These are phyloP conservation scores for Thecophora atra DNA, from an alignment of 2,888 invertebrate species.

Conservation along the genomic window DNA sequence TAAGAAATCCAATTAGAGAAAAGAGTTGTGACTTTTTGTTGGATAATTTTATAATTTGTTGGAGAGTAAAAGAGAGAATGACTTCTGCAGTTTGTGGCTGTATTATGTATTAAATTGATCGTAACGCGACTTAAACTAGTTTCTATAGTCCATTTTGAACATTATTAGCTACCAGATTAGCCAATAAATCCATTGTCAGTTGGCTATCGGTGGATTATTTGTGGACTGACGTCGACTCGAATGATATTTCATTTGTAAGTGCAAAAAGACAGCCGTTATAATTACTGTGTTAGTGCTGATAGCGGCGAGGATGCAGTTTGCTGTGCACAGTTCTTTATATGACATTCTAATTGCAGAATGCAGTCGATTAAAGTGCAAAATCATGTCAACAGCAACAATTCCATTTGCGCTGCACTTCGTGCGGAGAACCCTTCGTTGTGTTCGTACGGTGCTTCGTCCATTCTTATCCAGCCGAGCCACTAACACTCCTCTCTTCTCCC, in stretches of 20 bases:
- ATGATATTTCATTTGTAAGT: neutral
- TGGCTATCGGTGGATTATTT: neutral
- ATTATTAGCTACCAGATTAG: neutral
- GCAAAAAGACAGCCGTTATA: neutral
- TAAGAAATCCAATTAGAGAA: too few species aligned
- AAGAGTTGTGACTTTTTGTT: too few species aligned
- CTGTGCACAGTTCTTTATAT: slow-evolving; percentile 46
- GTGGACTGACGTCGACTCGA: neutral
- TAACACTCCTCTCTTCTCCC: neutral
- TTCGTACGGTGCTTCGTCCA: neutral
- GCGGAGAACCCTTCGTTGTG: neutral
- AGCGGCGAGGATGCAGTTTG: neutral
- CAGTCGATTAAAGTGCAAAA: slow-evolving; percentile 67
- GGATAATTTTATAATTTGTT: too few species aligned
- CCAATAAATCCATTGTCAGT: neutral
- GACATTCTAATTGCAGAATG: slow-evolving; percentile 67
- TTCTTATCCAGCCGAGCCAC: neutral
- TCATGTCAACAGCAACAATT: slow-evolving; percentile 62
- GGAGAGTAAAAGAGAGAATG: too few species aligned
- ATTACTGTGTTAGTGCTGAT: neutral
- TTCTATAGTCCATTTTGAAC: too few species aligned
- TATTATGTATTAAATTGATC: too few species aligned
- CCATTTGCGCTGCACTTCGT: slow-evolving; percentile 28
- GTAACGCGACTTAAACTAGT: too few species aligned
- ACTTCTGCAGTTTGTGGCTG: too few species aligned